Evolutionary conservation across 2,888 invertebrate genomes (phyloP).

Genomic region (Euphydryas editha): DNA sequence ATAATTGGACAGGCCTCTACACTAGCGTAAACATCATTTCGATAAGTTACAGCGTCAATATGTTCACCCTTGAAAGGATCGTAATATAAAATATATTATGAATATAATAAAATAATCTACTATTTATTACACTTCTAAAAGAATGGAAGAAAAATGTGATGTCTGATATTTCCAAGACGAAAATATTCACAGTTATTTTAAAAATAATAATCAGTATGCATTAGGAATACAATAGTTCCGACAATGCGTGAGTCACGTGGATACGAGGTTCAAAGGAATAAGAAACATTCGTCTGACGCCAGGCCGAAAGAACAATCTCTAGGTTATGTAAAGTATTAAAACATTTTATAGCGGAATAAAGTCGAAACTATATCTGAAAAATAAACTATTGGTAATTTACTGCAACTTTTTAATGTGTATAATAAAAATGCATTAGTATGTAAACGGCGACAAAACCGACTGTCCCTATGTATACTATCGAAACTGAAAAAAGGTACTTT

Average conservation of each 20-base stretch:
- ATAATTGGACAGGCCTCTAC: conserved; percentile 11
- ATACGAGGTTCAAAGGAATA: conserved; percentile 12
- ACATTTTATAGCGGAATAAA: neutral
- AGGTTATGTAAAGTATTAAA: neutral
- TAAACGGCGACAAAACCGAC: neutral
- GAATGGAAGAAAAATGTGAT: neutral
- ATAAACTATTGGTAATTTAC: neutral
- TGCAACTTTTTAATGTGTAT: neutral
- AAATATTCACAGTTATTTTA: conserved; percentile 14
- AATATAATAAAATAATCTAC: neutral
- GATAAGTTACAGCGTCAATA: conserved; percentile 17
- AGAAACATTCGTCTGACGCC: conserved; percentile 16
- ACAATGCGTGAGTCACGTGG: conserved; percentile 18
- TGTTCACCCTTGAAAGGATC: neutral
- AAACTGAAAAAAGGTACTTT: too few relatives aligned
- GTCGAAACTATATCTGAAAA: neutral
- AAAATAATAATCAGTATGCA: conserved; percentile 26
- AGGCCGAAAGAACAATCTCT: neutral
- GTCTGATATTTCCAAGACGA: conserved; percentile 1
- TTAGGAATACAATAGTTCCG: conserved; percentile 27
- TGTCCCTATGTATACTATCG: too few relatives aligned
- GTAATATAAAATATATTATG: conserved; percentile 14
- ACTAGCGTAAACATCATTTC: conserved; percentile 18
- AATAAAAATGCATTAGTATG: neutral
- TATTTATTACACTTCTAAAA: neutral